Percentiles rank a stretch among this genome's conserved stretches.
Conservation (phyloP, 2,888 invertebrate genomes). For the Brachypalpus laphriformis region DNA sequence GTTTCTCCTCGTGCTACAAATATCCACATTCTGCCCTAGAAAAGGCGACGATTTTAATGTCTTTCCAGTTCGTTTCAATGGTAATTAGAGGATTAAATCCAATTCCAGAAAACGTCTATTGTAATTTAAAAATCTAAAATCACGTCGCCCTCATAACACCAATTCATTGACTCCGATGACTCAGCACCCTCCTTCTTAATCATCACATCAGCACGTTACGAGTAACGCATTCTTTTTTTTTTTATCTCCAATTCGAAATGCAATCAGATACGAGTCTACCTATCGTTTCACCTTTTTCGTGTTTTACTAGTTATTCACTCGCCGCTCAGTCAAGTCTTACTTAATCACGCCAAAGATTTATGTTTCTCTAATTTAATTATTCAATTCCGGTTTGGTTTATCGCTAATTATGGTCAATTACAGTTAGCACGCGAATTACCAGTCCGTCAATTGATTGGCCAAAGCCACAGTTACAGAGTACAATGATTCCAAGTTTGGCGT, state of each 20-base stretch:
- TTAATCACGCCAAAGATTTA: constrained; percentile 25
- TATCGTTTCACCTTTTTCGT: background rate
- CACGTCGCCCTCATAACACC: background rate
- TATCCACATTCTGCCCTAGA: background rate
- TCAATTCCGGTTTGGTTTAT: constrained; percentile 59
- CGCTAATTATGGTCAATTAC: constrained; percentile 51
- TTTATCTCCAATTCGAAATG: background rate
- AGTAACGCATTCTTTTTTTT: no score
- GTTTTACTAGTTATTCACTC: background rate
- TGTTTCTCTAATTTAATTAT: constrained; percentile 57
- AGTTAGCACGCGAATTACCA: constrained; percentile 52
- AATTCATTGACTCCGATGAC: background rate
- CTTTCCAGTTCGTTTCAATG: background rate
- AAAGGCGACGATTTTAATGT: background rate
- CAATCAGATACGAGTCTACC: background rate
- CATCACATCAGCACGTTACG: background rate
- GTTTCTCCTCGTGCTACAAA: background rate
- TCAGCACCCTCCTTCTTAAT: background rate
- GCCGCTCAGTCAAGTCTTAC: background rate
- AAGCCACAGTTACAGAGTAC: constrained; percentile 14
- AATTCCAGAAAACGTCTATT: background rate
- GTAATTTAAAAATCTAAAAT: background rate
- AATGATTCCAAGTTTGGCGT: constrained; percentile 36
- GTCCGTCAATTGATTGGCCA: constrained; percentile 27
- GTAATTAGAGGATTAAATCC: background rate